Evolutionary conservation across 1,140 invertebrate genomes (phyloP).

Genomic region (Procambarus virginalis): DNA sequence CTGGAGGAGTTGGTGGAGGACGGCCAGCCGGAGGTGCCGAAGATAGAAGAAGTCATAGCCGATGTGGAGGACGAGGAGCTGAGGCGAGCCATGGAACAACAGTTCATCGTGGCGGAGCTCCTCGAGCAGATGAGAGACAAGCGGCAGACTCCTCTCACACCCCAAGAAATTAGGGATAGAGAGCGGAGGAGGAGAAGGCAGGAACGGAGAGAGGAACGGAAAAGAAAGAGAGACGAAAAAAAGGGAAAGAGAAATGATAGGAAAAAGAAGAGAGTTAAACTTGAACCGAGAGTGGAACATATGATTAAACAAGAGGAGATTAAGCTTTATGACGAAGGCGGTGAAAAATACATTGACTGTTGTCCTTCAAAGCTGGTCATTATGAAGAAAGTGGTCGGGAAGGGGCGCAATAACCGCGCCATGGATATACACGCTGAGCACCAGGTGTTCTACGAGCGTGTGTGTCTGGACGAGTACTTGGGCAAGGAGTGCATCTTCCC

Average conservation of each 20-base stretch:
- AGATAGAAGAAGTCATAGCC: background rate
- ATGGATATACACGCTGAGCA: slow-evolving; percentile 47
- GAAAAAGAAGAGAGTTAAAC: slow-evolving; percentile 26
- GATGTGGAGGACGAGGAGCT: background rate
- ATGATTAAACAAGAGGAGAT: slow-evolving; percentile 21
- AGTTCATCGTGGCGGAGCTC: slow-evolving; percentile 2
- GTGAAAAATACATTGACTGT: slow-evolving; percentile 57
- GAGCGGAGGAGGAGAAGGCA: background rate
- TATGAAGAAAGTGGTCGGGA: slow-evolving; percentile 54
- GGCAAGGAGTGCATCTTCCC: slow-evolving; percentile 66
- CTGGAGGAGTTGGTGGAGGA: background rate
- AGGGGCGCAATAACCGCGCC: slow-evolving; percentile 46
- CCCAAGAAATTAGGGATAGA: background rate
- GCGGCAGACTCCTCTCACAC: background rate
- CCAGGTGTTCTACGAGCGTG: slow-evolving; percentile 56
- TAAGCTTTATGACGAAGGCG: slow-evolving; percentile 31
- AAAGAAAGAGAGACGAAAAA: slow-evolving; percentile 24
- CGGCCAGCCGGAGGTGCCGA: background rate
- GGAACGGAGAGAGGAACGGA: slow-evolving; percentile 16
- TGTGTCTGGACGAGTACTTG: slow-evolving; percentile 53
- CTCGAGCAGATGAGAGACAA: background rate
- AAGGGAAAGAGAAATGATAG: slow-evolving; percentile 44
- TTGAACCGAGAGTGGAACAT: background rate
- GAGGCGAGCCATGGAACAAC: background rate
- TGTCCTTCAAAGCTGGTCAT: slow-evolving; percentile 57